Evolutionary conservation across 2,113 vertebrate species (phyloP), one percentile per base, ranked within the genome.

Genomic region (Ophthalmolycus amberensis): DNA sequence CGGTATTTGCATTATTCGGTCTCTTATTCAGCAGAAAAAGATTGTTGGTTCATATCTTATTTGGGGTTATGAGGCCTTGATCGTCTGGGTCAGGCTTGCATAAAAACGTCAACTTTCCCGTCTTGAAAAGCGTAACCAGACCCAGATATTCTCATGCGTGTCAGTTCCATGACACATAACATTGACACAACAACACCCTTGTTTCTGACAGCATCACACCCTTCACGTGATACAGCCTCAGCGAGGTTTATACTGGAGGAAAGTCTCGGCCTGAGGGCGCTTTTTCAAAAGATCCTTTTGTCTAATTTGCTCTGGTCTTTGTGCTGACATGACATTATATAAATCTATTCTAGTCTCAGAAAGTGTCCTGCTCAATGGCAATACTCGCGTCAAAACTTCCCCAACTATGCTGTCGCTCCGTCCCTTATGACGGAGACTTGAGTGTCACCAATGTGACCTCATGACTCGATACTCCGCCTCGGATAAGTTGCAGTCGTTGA

Each of bases 221-320:
- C 66, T 52, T 22, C 63, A 56, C 38, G 37, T 75, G 65, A 52
- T 59, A 34, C 69, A 37, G 32, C 66, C 50, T 83, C 66, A 34
- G 29, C n/a, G 0, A 1, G 29, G 29, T 29, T 29, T 29, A 25
- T 25, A 25, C 25, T 29, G 29, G 25, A 25, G 25, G 25, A 25
- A 29, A 76, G 50, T 59, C 22, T 75, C n/a, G 0, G 71, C 80
- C 52, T 73, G 4, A 75, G 77, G 87, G 66, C n/a, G 40, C 27
- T 20, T 75, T 54, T 87, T 87, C 65, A 84, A 77, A 85, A 67
- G 67, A 60, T 15, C 37, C 59, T 58, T 59, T 75, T 80, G 64
- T 82, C 44, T 70, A 37, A 20, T 60, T 46, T 59, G 22, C 48
- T 54, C 14, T 52, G 27, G 3, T 29, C 25, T 73, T 64, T 68